Conservation (phyloP, 2,113 vertebrate genomes). For the Notechis scutatus region DNA sequence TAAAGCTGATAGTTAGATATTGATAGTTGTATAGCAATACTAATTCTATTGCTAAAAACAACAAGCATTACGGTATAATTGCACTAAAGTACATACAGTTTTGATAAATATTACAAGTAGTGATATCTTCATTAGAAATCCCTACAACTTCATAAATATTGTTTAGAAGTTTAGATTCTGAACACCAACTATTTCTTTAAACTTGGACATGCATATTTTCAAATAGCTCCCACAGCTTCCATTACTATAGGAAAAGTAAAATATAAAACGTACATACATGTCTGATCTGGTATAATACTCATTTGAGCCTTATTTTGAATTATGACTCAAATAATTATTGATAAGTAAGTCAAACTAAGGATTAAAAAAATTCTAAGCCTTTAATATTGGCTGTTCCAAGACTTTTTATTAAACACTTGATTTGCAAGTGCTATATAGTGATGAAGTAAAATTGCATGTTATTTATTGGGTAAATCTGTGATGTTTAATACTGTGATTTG, state of each 20-base stretch:
- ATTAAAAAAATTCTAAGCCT: conserved; percentile 15
- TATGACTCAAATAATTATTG: conserved; percentile 29
- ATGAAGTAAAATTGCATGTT: neutral
- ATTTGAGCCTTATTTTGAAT: neutral
- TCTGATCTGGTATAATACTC: neutral
- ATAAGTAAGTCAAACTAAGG: conserved; percentile 23
- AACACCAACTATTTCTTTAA: neutral
- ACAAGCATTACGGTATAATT: neutral
- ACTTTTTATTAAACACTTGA: neutral
- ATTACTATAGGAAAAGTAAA: neutral
- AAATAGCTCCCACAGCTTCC: neutral
- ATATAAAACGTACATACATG: neutral
- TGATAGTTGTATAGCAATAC: conserved; percentile 20
- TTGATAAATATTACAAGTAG: neutral
- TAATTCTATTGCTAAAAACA: neutral
- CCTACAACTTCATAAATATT: neutral
- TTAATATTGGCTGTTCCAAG: conserved; percentile 1
- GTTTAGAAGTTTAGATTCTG: neutral
- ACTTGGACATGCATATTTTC: neutral
- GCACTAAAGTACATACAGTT: neutral
- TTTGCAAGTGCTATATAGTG: neutral
- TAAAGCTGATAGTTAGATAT: conserved; percentile 33
- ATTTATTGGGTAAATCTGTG: neutral
- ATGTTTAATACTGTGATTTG: neutral
- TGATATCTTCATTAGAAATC: neutral